Percentiles rank a stretch among this genome's conserved stretches.
Conservation (phyloP, 2,888 invertebrate species). For the Metellina segmentata region DNA sequence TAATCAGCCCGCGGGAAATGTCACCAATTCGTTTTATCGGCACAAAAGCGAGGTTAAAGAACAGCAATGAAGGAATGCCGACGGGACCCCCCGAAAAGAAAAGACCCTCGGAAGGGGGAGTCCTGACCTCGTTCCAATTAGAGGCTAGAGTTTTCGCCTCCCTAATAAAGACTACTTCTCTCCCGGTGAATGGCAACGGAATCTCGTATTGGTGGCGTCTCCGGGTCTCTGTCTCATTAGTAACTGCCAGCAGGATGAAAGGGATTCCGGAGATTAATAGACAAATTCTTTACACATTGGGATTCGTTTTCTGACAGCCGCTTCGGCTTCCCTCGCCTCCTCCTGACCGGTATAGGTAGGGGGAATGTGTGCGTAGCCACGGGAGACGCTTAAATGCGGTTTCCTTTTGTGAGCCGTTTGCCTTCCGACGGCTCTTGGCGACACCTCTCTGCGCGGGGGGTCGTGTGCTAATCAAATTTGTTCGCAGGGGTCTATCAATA, state of each 20-base stretch:
- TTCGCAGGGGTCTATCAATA: background rate
- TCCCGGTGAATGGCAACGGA: background rate
- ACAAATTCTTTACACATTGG: constrained; percentile 73
- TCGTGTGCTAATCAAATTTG: background rate
- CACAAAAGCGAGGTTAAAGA: background rate
- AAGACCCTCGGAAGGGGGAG: background rate
- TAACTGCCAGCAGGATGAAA: constrained; percentile 67
- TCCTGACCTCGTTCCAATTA: background rate
- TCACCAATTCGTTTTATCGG: background rate
- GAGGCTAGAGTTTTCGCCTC: background rate
- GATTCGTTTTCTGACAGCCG: constrained; percentile 44
- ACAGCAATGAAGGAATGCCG: background rate
- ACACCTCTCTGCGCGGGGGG: constrained; percentile 2
- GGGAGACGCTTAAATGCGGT: no score
- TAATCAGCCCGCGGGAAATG: background rate
- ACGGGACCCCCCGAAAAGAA: background rate
- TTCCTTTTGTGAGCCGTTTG: constrained; percentile 10
- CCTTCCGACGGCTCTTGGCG: constrained; percentile 5
- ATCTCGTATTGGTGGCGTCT: constrained; percentile 36
- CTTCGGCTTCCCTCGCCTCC: constrained; percentile 4
- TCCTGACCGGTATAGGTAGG: background rate
- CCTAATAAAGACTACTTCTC: background rate
- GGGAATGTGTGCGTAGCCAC: no score
- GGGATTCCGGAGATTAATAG: constrained; percentile 63
- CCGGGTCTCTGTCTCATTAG: constrained; percentile 65